Evolutionary conservation across 2,113 vertebrate species (phyloP), one percentile per base, ranked within the genome.

Genomic region (Elgaria multicarinata): DNA sequence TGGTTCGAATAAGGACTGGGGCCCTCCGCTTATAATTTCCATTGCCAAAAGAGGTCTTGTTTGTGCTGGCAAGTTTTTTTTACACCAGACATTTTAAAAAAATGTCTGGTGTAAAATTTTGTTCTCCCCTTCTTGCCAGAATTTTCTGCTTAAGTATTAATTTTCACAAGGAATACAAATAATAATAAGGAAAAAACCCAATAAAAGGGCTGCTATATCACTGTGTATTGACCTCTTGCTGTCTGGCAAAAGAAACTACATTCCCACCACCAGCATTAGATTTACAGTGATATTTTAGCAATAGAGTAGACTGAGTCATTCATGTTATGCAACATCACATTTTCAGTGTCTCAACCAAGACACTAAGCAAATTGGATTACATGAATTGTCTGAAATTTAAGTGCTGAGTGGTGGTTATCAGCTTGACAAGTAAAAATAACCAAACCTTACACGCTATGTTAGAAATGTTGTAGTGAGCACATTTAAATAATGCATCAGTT

Each of bases 221-320:
- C 39, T 2, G 46, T 18, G 20, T 77, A 44, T 6, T 83, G 64
- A 1, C 80, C 18, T 91, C 66, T 55, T 83, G n/a, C 77, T 88
- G 75, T 20, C 39, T 87, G 13, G 5, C 5, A 10, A 16, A 85
- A 64, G 10, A 72, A 89, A 79, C 2, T 14, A 14, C 64, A 87
- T 16, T 69, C 74, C 3, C 28, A 81, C 87, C 74, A 20, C 69
- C 0, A 58, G 42, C 36, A 83, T 39, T n/a, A 86, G 26, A 88
- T 86, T 88, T 90, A 77, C 7, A 81, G 6, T 16, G 12, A 74
- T 71, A 75, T 26, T 85, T 81, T 72, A 92, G 67, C 28, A 77
- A 67, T 20, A 88, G 82, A 89, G 4, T 1, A 86, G 16, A 44
- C 31, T 1, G 14, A 88, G 58, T 62, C 87, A 72, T 83, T 81